Percentiles rank a stretch among this genome's conserved stretches.
Evolutionary conservation across 1,140 invertebrate genomes (phyloP).

Genomic region (Trypoxylus dichotomus): DNA sequence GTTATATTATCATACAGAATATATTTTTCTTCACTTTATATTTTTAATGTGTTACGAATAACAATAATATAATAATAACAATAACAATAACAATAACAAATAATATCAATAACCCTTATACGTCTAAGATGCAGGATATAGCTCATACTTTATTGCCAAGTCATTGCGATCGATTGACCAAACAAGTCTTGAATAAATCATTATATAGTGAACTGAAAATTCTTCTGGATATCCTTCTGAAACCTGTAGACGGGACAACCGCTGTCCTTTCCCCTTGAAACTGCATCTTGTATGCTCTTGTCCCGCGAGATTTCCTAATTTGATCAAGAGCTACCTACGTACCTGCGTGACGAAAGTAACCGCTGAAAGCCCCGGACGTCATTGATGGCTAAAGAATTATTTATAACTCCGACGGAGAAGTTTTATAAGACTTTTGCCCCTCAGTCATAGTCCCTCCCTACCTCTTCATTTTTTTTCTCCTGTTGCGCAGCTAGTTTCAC

Average conservation of each 20-base stretch:
- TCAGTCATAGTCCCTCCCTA: background rate
- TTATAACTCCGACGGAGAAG: background rate
- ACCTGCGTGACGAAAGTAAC: background rate
- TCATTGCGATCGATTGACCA: no score
- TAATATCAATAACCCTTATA: no score
- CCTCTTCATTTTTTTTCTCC: background rate
- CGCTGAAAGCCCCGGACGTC: background rate
- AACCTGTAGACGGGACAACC: background rate
- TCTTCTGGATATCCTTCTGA: background rate
- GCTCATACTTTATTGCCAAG: no score
- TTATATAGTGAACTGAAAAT: no score
- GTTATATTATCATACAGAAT: no score
- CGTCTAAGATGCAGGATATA: no score
- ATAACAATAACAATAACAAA: no score
- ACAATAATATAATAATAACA: no score
- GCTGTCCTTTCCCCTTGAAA: background rate
- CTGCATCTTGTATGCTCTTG: background rate
- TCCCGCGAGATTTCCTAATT: constrained; percentile 1
- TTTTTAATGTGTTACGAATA: no score
- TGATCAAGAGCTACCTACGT: background rate
- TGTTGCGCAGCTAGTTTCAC: background rate
- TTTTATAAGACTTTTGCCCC: background rate
- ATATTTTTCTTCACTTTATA: no score
- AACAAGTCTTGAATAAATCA: no score
- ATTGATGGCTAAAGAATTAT: constrained; percentile 2